Evolutionary conservation across 2,888 invertebrate species (phyloP), one percentile per base, ranked within the genome.

Genomic region (Andrena praecox): DNA sequence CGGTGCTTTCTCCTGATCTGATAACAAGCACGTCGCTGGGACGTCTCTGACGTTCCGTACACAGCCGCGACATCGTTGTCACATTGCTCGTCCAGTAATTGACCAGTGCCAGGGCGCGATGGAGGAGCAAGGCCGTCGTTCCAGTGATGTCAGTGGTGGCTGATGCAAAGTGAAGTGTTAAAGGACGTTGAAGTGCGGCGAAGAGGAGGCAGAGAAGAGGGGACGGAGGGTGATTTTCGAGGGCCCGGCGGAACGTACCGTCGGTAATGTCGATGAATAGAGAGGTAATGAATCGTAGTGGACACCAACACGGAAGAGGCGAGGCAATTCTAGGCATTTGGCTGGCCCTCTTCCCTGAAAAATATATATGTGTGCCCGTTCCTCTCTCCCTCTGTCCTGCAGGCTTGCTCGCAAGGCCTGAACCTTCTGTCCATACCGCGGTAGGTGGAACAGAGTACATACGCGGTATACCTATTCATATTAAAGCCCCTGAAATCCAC

Each of bases 221-320:
- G 72, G 76, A 64, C 24, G 56, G 73, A 59, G 87, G 77, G 73
- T 83, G 78, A 85, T 85, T 85, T 89, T 87, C 82, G 85, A 87
- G 86, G 84, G 85, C 86, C 83, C 67, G 56, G 75, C 56, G 71
- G 82, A 84, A 89, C 81, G 89, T 86, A 86, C 89, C 89, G 89
- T 90, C 83, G 82, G 91, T 90, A 91, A 89, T 91, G 92, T 92
- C 93, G 92, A 91, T 93, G 93, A 93, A 93, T 93, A 93, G 93
- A 93, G 92, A 93, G 92, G 92, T 93, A 93, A 93, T 93, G 93
- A 93, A 93, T 93, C 92, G 92, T 91, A 92, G 89, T 91, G 93
- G 93, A 93, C 93, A 93, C 91, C 90, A 91, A 93, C 93, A 93
- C 91, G 93, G 90, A 93, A 93, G 92, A 92, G 93, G 93, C 93